Base-by-base conservation (phyloP, 2,888 invertebrate genomes). In the Leptopilina drosophilae region DNA sequence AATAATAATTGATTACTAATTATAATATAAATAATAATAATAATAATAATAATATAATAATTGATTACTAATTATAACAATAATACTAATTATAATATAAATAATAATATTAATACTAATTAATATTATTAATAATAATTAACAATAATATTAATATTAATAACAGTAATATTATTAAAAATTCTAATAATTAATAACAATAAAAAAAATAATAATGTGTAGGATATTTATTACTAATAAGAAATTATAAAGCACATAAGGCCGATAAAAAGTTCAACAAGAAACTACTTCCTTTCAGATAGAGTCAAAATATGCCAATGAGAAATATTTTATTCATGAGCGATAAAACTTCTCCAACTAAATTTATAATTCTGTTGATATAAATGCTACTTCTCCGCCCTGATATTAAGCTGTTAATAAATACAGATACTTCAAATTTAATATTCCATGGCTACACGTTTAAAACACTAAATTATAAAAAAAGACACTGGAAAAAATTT, bases 271-370 rank as follows among this genome's bases (percentile, higher is more conserved):
- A 49, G 4, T 12, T 69, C 20, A 26, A 26, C 20, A 14, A 62
- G n/a, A 62, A 69, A 26, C 11, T 12, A 69, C 69, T 69, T 69
- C 14, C 69, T 26, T 53, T 69, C 7, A 33, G 69, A 69, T 69
- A 69, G 49, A 6, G 20, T 49, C 12, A 69, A 69, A 26, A 14
- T 49, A 26, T 49, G 12, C 53, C 14, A 49, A 53, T 14, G 12
- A 49, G 26, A 20, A 20, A 53, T 69, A 69, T 69, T 46, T 69
- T 53, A 69, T 69, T 53, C 69, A 69, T 69, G 66, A 66, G 66
- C 66, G 66, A 42, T 66, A 42, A 8, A 42, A 64, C 12, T 64
- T 64, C 20, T 62, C 62, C 64, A 40, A 33, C 33, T 64, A 14
- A 64, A 64, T 40, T 64, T 64, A 33, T 64, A 33, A 64, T 64